Evolutionary conservation across 1,140 invertebrate species (phyloP), one percentile per base, ranked within the genome.

Genomic region (Lerema accius): DNA sequence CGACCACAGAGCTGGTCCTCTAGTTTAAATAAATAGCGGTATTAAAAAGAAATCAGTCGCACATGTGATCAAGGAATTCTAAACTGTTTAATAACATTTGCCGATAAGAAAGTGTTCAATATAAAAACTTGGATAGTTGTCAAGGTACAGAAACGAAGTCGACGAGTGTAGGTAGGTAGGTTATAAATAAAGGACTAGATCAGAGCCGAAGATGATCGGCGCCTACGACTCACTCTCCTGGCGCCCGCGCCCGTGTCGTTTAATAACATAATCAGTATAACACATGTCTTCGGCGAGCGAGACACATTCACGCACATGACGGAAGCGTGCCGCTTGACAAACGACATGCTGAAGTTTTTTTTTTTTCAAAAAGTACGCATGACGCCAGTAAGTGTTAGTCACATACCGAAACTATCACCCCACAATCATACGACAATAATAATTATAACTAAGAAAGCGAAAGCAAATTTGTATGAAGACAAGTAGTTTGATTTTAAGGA

Each of bases 141-240:
- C 19, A 23, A 23, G 19, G 5, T 23, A 2, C 28, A 3, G 19
- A 23, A 23, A 32, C 28, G 9, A 7, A 9, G 28, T 7, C 28
- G 28, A 32, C 9, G 28, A 32, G 28, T 4, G 28, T 32, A 4
- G 23, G 43, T 56, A 45, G 39, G 10, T 58, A 35, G 19, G 40
- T 35, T 58, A 58, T 46, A 45, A 58, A 58, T 58, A 58, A 45
- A 56, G 55, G 55, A 46, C 45, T 46, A 35, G 55, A 58, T 58
- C 55, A 58, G 55, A 35, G 26, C 1, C 55, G 26, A 42, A 26
- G 55, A 35, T 58, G 55, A 58, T 45, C 26, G 42, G 55, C 55
- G 55, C 40, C 53, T 15, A 26, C 55, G 26, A 58, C 55, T 58
- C 42, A 46, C 23, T 43, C 19, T 55, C 51, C 26, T 35, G 42